A percentile compares a stretch with the other conserved stretches of the same genome.
Conservation (phyloP, 2,113 vertebrate species). For the Stigmatopora argus region DNA sequence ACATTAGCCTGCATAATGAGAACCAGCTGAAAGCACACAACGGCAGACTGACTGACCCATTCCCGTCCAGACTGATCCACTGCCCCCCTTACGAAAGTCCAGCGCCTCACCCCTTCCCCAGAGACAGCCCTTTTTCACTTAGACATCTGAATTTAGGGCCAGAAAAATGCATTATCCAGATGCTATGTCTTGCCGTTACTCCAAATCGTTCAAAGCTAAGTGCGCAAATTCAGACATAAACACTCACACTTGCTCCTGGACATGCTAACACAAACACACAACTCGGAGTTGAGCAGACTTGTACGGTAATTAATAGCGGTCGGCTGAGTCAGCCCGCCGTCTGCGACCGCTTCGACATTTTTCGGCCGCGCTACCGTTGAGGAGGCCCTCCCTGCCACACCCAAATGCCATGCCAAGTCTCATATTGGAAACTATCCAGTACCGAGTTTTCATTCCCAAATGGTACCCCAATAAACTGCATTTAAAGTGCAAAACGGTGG, state of each 20-base stretch:
- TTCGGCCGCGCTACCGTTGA: constrained; percentile 52
- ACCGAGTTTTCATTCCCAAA: constrained; percentile 7
- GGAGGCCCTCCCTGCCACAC: constrained; percentile 52
- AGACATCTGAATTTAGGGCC: constrained; percentile 14
- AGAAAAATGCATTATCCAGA: constrained; percentile 57
- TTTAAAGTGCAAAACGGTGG: constrained; percentile 1
- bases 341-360: constrained; percentile 35
- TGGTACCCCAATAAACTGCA: constrained; percentile 41
- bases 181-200: constrained; percentile 34
- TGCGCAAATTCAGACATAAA: constrained; percentile 48
- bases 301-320: constrained; percentile 23
- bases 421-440: constrained; percentile 19
- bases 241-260: constrained; percentile 22
- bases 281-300: constrained; percentile 11
- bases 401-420: constrained; percentile 26
- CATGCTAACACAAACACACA: constrained; percentile 21
- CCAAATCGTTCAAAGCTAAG: constrained; percentile 31
- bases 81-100: background rate
- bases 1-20: constrained; percentile 62
- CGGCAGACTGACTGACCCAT: constrained; percentile 50
- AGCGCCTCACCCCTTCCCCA: constrained; percentile 2
- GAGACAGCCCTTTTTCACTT: constrained; percentile 20
- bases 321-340: constrained; percentile 54
- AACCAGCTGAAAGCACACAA: constrained; percentile 62
- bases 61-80: constrained; percentile 31